Base-by-base conservation (phyloP, 2,113 vertebrate genomes). In the Xyrauchen texanus region DNA sequence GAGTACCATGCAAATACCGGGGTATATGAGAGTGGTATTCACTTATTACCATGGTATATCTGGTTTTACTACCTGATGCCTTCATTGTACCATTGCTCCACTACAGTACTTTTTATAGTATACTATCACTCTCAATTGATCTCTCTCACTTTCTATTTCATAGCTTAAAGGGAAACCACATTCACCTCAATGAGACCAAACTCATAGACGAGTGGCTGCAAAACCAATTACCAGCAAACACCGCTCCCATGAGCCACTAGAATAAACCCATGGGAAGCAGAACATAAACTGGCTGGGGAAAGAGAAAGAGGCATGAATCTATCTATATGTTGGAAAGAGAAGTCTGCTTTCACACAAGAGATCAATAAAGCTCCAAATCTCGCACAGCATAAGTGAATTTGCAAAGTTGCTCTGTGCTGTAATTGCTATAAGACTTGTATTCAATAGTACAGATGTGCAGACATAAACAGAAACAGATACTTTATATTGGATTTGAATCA, bases 201-300 rank as follows among this genome's bases (percentile, higher is more conserved):
- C 16, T 9, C 72, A 52, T 74, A 74, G 58, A 63, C 71, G 44
- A 61, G 71, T 74, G 71, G 45, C 51, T 75, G 42, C 60, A n/a
- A 75, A 63, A 63, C 46, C 72, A 75, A 63, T 75, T 75, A 75
- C 72, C 72, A 63, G 16, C 60, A 52, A 75, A 63, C 60, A 52
- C 45, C 21, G 16, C 47, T 75, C 72, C 72, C 60, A 62, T 9
- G 7, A 62, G 60, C 60, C 60, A 51, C 72, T 8, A 34, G 9
- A 52, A 52, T 62, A 63, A 75, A 75, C 60, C 61, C 16, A 42
- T 5, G 7, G 61, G 72, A 63, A 42, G 45, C 12, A 6, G 46
- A 9, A 42, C 46, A 75, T 62, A 75, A 63, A 51, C 58, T 58
- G 63, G 46, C 72, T 42, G 72, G 7, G 49, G 45, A 16, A 63